Evolutionary conservation across 2,888 invertebrate species (phyloP), one percentile per base, ranked within the genome.

Genomic region (Hartigia nigra): DNA sequence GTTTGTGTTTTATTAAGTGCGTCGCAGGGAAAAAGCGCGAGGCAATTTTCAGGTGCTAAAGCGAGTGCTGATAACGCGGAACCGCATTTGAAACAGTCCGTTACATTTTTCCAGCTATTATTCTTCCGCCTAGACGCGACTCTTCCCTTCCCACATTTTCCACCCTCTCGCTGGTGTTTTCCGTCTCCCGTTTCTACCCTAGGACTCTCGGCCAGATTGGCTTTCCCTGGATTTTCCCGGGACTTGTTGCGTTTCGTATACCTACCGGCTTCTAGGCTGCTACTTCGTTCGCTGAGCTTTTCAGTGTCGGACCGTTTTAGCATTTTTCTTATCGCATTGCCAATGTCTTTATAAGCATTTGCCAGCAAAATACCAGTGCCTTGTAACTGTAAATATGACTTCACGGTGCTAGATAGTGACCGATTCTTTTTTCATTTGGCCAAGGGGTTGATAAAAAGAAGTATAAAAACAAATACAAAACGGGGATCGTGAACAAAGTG

Each of bases 11-110:
- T 90, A 91, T 91, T 90, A 90, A 91, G 90, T 90, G 89, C 87
- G 88, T 89, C 89, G 88, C 86, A 85, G 83, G 87, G 85, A 88
- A 90, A 89, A 89, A 90, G 87, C 86, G 85, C 84, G 84, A 86
- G 87, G 88, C 88, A 90, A 90, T 91, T 91, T 90, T 87, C 90
- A 90, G 90, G 89, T 89, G 89, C 86, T 89, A 87, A 89, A 90
- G 86, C 86, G 88, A 84, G 82, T 84, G 86, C 87, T 88, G 87
- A 89, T 90, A 90, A 89, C 86, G 85, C 81, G 74, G 80, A 55
- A 55, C 84, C 86, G 81, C 86, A 87, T 86, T 87, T 85, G 81
- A 86, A 87, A 85, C 85, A 85, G 84, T 86, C 84, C 83, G 85
- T 84, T 84, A 87, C 85, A 81, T 87, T 87, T 87, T 87, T 85